Percentiles rank a stretch among this genome's conserved stretches.
Conservation (phyloP, 2,888 invertebrate genomes). For the Tetropium fuscum region DNA sequence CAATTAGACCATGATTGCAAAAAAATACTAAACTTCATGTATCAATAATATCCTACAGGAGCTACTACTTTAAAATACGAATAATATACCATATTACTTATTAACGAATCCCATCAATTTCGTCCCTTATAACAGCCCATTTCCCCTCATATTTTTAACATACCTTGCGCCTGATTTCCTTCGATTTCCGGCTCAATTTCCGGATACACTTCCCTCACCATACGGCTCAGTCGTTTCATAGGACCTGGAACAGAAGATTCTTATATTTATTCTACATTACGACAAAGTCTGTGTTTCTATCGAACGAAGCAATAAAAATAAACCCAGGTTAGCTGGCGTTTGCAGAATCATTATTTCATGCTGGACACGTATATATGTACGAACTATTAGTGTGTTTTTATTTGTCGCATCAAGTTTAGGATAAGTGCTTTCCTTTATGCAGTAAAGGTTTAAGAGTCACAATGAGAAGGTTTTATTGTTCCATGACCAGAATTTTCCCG, state of each 20-base stretch:
- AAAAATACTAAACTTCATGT: too few relatives aligned
- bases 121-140: not conserved
- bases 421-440: constrained; percentile 1
- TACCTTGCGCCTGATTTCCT: constrained; percentile 61
- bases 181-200: constrained; percentile 62
- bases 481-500: not conserved
- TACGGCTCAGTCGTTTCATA: constrained; percentile 54
- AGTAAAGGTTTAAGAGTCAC: not conserved
- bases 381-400: constrained; percentile 3
- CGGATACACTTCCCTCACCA: constrained; percentile 63
- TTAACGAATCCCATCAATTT: too few relatives aligned
- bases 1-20: too few relatives aligned
- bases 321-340: constrained; percentile 3
- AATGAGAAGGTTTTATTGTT: not conserved
- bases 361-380: constrained; percentile 10
- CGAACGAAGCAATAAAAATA: constrained; percentile 23
- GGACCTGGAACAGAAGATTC: constrained; percentile 53
- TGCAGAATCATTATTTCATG: constrained; percentile 5
- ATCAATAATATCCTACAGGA: too few relatives aligned
- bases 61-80: too few relatives aligned
- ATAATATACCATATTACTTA: too few relatives aligned
- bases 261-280: constrained; percentile 2
- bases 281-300: constrained; percentile 24
- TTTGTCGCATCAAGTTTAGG: constrained; percentile 3
- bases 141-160: constrained; percentile 27